Conservation (phyloP, 2,888 invertebrate species). For the Adelognathus sp. region DNA sequence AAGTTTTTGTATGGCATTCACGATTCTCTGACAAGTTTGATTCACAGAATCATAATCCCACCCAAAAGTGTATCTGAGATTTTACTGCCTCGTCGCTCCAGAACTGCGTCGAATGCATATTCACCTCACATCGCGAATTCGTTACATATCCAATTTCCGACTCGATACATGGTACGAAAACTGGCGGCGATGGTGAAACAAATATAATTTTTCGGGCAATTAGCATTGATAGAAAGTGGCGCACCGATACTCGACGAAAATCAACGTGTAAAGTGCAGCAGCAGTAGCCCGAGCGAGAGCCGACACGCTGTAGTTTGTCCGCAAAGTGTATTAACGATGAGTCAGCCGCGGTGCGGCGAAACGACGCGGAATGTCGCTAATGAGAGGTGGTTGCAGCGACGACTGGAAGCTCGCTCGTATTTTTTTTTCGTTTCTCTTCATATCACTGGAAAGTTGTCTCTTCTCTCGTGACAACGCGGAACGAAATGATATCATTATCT, state of each 20-base stretch:
- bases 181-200: background rate
- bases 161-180: background rate
- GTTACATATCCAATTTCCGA: too few species aligned
- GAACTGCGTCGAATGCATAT: too few species aligned
- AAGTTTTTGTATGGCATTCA: too few species aligned
- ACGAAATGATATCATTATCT: constrained; percentile 37
- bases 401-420: constrained; percentile 41
- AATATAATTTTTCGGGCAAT: background rate
- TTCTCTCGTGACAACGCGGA: constrained; percentile 18
- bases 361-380: constrained; percentile 79
- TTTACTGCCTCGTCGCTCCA: too few species aligned
- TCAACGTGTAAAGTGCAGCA: background rate
- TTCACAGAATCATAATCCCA: too few species aligned
- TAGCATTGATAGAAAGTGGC: background rate
- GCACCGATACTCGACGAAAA: background rate
- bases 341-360: constrained; percentile 70
- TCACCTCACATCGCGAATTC: too few species aligned
- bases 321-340: constrained; percentile 73
- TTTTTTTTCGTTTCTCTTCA: constrained; percentile 35
- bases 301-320: constrained; percentile 44
- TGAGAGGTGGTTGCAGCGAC: constrained; percentile 69
- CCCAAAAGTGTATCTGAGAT: too few species aligned
- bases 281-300: constrained; percentile 2
- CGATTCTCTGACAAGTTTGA: too few species aligned
- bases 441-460: too few species aligned